Evolutionary conservation across 2,797 vertebrate genomes (phyloP), one percentile per base, ranked within the genome.

Genomic region (Syndactyla subalaris): DNA sequence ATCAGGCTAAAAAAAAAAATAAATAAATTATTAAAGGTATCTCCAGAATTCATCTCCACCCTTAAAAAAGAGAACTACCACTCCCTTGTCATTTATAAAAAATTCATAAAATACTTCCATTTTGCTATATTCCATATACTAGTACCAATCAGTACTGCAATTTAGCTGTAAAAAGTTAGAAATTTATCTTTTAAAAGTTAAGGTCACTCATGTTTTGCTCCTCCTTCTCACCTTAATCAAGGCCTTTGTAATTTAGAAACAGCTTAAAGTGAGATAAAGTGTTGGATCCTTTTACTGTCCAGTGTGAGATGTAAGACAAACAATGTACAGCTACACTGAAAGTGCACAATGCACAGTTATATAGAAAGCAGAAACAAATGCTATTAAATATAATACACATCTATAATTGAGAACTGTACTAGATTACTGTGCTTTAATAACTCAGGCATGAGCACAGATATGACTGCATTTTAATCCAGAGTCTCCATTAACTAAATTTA

Each of bases 331-430:
- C 36, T 9, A 43, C 0, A 63, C 1, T 36, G 70, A 43, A 93
- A 76, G 57, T 4, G 24, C 55, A 45, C 7, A 6, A 45, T 9
- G 9, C 51, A 76, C 32, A 51, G 19, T 48, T n/a, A 45, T 2
- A 62, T 0, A 32, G 45, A 86, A 79, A 92, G 26, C 1, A 68
- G 18, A 71, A 75, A 23, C 34, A 54, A 83, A 65, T 2, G 4
- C 9, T 54, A 63, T 8, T n/a, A 75, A 78, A 26, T 24, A 30
- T 7, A n/a, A 52, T 1, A 48, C 7, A 66, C 1, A 0, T 20
- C 46, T 26, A 10, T 29, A 26, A 39, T 14, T 43, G 34, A 58
- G 20, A 22, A 57, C 22, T 43, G 4, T 26, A 57, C 38, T 32
- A 14, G 20, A 24, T 16, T n/a, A 61, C 4, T 36, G n/a, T 45